Evolutionary conservation across 2,113 vertebrate species (phyloP), one percentile per base, ranked within the genome.

Genomic region (Uria aalge): DNA sequence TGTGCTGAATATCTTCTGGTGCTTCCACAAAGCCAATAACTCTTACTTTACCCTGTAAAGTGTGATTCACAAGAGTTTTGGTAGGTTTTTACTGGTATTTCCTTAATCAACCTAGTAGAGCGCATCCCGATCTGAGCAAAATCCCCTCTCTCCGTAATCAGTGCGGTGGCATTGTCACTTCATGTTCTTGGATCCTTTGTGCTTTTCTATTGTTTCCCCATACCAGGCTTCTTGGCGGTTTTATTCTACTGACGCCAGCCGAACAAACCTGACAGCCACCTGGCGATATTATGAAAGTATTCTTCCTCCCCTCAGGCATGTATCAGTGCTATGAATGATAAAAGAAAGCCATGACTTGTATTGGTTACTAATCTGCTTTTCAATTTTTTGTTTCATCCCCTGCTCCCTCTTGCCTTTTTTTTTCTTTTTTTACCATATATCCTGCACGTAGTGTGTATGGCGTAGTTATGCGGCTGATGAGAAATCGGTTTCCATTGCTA

Each of bases 381-480:
- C 97, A 92, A 94, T 97, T 96, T 96, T 98, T 98, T 98, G 93
- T 98, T 98, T 98, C 97, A 94, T 98, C 92, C 97, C 98, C 97
- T 90, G 89, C 97, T 97, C 97, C 98, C 96, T 97, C 92, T 94
- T 97, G 94, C 96, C 97, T 98, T 96, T 95, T 96, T 97, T 97
- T 95, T 96, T 88, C 73, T 60, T 84, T 97, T 97, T 95, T 96
- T 95, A 98, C 97, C 96, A 77, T 97, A 90, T 97, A 97, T 98
- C 98, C 98, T 98, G 97, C 98, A 98, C 98, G 98, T 99, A 99
- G 99, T 99, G 99, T 97, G 99, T 99, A 98, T 99, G 99, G 99
- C 99, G 99, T 98, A 99, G 99, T 98, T 99, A 99, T 97, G 99
- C 99, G 97, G 99, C 99, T 98, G 99, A 99, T 98, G 99, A 99